Base-by-base conservation (phyloP, 2,888 invertebrate species). In the Frankliniella fusca region DNA sequence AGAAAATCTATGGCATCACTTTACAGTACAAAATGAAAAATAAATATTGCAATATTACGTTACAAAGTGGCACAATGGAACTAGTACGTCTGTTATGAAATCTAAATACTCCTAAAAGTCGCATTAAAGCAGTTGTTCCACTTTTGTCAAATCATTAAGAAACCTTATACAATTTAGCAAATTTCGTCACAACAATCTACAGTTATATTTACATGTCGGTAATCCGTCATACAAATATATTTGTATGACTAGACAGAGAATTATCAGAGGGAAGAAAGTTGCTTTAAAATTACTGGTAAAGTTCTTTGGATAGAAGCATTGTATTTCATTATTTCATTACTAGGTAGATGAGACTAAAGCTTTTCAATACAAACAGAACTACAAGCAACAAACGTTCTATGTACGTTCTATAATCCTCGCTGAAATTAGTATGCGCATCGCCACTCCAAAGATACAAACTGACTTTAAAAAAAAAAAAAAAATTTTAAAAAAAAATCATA, bases 1-100 rank as follows among this genome's bases (percentile, higher is more conserved):
- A 76, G 27, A 76, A 76, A 27, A 23, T 76, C 23, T 76, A 76
- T 76, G 70, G 70, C 70, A 76, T 76, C 70, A 76, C 23, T 76
- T 76, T 76, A 76, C 70, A 76, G 27, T 76, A 76, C 70, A 76
- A 76, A 76, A 76, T 76, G 70, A 12, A 76, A 76, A 76, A 76
- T 76, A 11, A 76, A 76, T 76, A 27, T 76, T 76, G 70, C n/a
- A 76, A 76, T 61, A 61, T 61, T 7, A 76, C 70, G 70, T 76
- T 27, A 27, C 70, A 27, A n/a, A 23, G 70, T 76, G 70, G 70
- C 70, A 76, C 70, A 76, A 27, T 11, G 12, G 54, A 54, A 54
- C 54, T 54, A 54, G 54, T 54, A 54, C 54, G 54, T 15, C 15
- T 54, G 54, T 20, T 54, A 54, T 15, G 54, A 54, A 54, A 20